Conservation (phyloP, 2,113 vertebrate species). For the Semicossyphus pulcher region DNA sequence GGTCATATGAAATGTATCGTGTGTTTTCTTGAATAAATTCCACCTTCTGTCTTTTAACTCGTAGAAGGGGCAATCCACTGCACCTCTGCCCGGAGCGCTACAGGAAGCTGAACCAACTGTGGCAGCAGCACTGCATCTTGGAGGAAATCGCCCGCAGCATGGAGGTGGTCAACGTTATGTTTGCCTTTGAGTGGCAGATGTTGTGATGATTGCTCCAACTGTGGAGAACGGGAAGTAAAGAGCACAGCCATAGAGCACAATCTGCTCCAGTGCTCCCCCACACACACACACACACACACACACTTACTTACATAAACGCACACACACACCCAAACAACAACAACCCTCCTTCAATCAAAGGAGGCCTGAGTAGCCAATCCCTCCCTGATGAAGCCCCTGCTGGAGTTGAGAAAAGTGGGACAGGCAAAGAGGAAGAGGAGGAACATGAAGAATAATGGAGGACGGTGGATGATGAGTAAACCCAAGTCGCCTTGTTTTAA, state of each 20-base stretch:
- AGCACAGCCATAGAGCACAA: conserved; percentile 43
- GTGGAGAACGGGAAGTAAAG: conserved; percentile 2
- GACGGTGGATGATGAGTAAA: conserved; percentile 33
- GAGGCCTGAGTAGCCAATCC: conserved; percentile 9
- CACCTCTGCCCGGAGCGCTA: conserved; percentile 94
- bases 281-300: background rate
- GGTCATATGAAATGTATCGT: too few relatives aligned
- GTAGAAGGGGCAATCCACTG: conserved; percentile 89
- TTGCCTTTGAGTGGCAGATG: conserved; percentile 96
- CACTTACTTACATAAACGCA: background rate
- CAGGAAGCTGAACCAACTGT: conserved; percentile 93
- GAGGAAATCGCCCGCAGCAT: conserved; percentile 97
- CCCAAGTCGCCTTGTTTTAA: conserved; percentile 73
- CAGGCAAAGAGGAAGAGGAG: conserved; percentile 18
- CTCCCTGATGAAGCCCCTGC: conserved; percentile 30
- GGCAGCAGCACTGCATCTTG: conserved; percentile 97
- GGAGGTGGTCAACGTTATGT: conserved; percentile 93
- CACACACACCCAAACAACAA: conserved; percentile 5
- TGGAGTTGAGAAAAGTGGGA: conserved; percentile 27
- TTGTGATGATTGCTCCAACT: conserved; percentile 82
- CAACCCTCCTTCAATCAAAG: conserved; percentile 34
- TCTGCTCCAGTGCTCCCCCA: conserved; percentile 34
- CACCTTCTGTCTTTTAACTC: conserved; percentile 11
- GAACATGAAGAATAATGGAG: conserved; percentile 5
- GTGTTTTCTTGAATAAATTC: background rate